Conservation (phyloP, 35 echinoderm and acorn worm species). For the Heliocidaris tuberculata region DNA sequence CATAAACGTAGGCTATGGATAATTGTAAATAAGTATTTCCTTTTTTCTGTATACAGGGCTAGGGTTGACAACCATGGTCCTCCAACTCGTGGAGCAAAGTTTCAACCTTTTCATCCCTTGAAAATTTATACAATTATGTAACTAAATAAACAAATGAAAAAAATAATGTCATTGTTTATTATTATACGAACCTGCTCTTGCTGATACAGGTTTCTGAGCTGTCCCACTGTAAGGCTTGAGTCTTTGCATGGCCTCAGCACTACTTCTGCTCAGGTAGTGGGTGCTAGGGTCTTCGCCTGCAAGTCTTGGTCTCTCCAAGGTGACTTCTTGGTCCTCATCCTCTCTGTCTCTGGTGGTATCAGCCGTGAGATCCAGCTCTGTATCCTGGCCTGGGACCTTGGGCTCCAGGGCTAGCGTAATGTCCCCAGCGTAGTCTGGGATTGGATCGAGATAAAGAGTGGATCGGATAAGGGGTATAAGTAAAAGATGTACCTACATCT, state of each 20-base stretch:
- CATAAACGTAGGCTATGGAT: no score
- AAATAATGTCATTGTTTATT: neutral
- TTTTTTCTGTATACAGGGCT: no score
- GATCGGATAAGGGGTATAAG: neutral
- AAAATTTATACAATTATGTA: no score
- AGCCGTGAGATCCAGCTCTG: constrained; percentile 76
- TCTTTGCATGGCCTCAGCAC: neutral
- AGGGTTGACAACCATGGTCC: no score
- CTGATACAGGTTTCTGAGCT: neutral
- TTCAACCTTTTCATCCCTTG: no score
- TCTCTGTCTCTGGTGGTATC: constrained; percentile 53
- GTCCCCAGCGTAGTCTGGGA: constrained; percentile 87
- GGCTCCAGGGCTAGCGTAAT: constrained; percentile 88
- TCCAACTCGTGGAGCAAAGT: no score
- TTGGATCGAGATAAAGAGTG: neutral
- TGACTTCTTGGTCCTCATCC: neutral
- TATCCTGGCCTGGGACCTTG: constrained; percentile 55
- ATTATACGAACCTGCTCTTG: constrained; percentile 12
- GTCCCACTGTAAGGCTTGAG: neutral
- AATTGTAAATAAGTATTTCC: no score
- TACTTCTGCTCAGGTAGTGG: neutral
- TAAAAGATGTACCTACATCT: no score
- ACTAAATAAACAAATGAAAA: no score
- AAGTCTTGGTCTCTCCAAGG: constrained; percentile 14
- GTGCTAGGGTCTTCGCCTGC: neutral